Conservation (phyloP, 1,140 invertebrate species). For the Bactericera cockerelli region DNA sequence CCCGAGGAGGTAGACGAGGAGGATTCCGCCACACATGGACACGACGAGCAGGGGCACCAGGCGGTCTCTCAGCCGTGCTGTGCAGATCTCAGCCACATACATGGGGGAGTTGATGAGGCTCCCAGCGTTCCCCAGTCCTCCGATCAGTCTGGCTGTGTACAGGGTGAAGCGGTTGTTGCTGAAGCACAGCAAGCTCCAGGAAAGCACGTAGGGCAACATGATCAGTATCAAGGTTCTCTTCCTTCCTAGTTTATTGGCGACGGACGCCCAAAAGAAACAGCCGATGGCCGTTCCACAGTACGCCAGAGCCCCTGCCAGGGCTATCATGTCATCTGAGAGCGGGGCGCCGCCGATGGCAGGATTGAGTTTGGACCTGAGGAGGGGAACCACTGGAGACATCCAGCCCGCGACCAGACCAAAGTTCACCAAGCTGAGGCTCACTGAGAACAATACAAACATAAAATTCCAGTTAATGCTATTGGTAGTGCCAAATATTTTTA, state of each 20-base stretch:
- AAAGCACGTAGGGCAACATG: slow-evolving; percentile 51
- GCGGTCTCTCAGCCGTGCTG: slow-evolving; percentile 56
- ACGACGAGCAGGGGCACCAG: slow-evolving; percentile 71
- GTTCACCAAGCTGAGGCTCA: slow-evolving; percentile 31
- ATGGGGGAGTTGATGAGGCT: slow-evolving; percentile 68
- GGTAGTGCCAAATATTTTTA: no score
- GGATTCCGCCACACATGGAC: slow-evolving; percentile 62
- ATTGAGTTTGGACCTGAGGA: slow-evolving; percentile 26
- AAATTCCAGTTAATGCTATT: no score
- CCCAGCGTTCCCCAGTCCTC: slow-evolving; percentile 54
- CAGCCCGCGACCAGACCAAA: slow-evolving; percentile 35
- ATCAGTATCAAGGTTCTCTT: slow-evolving; percentile 51
- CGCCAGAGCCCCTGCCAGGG: slow-evolving; percentile 57
- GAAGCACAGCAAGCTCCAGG: slow-evolving; percentile 55
- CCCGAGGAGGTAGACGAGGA: slow-evolving; percentile 57
- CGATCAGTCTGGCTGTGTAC: slow-evolving; percentile 56
- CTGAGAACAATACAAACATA: slow-evolving; percentile 30
- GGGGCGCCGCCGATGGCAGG: slow-evolving; percentile 28
- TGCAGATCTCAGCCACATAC: slow-evolving; percentile 74
- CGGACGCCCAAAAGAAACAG: slow-evolving; percentile 47
- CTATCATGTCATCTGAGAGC: slow-evolving; percentile 32
- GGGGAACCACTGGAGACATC: slow-evolving; percentile 33
- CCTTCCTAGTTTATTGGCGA: slow-evolving; percentile 59
- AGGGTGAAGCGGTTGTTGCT: slow-evolving; percentile 40
- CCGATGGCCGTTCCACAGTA: slow-evolving; percentile 59